Evolutionary conservation across 2,113 vertebrate species (phyloP).

Genomic region (Nothobranchius kuhntae): DNA sequence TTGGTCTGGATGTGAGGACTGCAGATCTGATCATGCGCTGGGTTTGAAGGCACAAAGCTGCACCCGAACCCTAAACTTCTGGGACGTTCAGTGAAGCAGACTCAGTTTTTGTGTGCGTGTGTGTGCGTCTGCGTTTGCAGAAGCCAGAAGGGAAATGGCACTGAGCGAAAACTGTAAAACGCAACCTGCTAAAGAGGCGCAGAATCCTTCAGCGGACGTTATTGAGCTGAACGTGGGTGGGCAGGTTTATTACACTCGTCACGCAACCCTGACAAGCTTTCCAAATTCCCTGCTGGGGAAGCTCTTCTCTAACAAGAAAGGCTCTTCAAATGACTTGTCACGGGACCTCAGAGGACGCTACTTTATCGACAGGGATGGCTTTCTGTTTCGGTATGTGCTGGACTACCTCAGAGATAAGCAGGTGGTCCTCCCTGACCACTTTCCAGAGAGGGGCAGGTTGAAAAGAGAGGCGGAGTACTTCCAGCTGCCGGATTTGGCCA

Average conservation of each 20-base stretch:
- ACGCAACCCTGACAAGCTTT: constrained; percentile 88
- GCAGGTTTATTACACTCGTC: constrained; percentile 97
- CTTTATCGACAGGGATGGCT: constrained; percentile 97
- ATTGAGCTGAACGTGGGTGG: constrained; percentile 97
- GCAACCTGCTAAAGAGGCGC: constrained; percentile 85
- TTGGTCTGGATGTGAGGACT: constrained; percentile 43
- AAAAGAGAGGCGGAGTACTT: constrained; percentile 97
- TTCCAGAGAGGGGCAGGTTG: constrained; percentile 93
- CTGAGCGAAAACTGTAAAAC: constrained; percentile 94
- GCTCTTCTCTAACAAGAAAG: constrained; percentile 93
- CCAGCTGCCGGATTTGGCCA: constrained; percentile 91
- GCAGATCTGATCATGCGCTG: constrained; percentile 25
- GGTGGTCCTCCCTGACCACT: constrained; percentile 97
- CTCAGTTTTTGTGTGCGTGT: constrained; percentile 6
- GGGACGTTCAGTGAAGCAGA: constrained; percentile 37
- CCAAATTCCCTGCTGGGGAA: constrained; percentile 94
- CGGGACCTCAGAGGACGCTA: constrained; percentile 95
- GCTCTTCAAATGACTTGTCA: constrained; percentile 87
- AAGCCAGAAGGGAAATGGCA: constrained; percentile 81
- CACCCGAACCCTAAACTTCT: constrained; percentile 62
- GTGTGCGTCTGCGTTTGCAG: neutral
- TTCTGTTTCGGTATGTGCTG: constrained; percentile 96
- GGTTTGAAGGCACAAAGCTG: constrained; percentile 38
- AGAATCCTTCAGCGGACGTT: constrained; percentile 89
- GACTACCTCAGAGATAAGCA: constrained; percentile 98